phyloP scores from a whole-genome alignment of 2,113 vertebrate species.

The Apteryx owenii region DNA sequence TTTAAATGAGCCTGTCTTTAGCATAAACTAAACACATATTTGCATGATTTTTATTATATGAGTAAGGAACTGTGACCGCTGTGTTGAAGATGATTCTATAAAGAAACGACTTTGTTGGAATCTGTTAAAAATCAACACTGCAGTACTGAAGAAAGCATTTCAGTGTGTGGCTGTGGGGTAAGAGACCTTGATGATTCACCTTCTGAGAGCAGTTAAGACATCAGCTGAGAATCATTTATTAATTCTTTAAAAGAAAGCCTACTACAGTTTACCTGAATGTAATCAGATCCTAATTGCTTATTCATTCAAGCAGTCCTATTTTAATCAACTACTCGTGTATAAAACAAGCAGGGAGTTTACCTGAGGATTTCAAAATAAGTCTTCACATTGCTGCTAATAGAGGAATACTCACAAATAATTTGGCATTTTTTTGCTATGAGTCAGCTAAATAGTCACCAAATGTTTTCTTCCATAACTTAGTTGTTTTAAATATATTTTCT shows the following conservation, averaged over 20 bases:
- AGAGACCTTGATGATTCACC: not conserved
- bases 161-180: not conserved
- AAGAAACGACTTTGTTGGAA: not conserved
- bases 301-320: conserved; percentile 65
- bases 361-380: conserved; percentile 36
- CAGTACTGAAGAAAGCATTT: not conserved
- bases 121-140: conserved; percentile 25
- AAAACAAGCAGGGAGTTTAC: conserved; percentile 64
- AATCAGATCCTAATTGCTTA: conserved; percentile 65
- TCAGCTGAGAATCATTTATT: conserved; percentile 31
- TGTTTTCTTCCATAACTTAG: not conserved
- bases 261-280: conserved; percentile 44
- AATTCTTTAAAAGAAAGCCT: conserved; percentile 44
- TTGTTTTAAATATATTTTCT: not conserved
- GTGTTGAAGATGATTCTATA: not conserved
- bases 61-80: conserved; percentile 34
- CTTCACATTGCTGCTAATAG: not conserved
- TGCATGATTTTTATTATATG: conserved; percentile 63
- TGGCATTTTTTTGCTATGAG: not conserved
- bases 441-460: not conserved
- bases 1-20: conserved; percentile 57
- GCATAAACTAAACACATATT: conserved; percentile 26
- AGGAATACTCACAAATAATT: conserved; percentile 1
- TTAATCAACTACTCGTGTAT: conserved; percentile 52
- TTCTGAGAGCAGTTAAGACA: conserved; percentile 15